Conservation (phyloP, 1,140 invertebrate genomes). For the Pteromalus puparum region DNA sequence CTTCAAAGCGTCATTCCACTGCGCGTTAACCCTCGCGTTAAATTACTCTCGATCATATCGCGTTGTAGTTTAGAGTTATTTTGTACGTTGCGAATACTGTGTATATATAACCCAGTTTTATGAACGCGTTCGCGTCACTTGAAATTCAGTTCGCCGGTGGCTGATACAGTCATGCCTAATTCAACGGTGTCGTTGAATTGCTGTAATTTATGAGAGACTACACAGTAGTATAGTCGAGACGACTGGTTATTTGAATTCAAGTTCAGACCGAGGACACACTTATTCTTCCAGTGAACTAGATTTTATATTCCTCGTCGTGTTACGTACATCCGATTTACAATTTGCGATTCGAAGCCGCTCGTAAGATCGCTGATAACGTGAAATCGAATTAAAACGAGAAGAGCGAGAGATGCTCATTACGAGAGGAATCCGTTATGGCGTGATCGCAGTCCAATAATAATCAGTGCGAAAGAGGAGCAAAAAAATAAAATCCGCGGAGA, state of each 20-base stretch:
- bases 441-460: background rate
- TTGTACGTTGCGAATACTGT: too few species aligned
- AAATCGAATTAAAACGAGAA: conserved; percentile 1
- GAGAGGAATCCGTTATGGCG: background rate
- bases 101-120: background rate
- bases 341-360: too few species aligned
- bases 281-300: conserved; percentile 9
- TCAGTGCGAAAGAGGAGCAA: background rate
- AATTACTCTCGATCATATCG: background rate
- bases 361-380: background rate
- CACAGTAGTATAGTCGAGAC: too few species aligned
- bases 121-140: background rate
- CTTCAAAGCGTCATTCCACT: background rate
- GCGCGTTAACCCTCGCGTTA: background rate
- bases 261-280: background rate
- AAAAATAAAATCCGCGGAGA: conserved; percentile 10
- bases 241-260: background rate
- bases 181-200: conserved; percentile 12
- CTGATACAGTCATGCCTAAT: conserved; percentile 19
- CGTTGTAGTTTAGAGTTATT: too few species aligned
- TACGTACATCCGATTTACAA: too few species aligned
- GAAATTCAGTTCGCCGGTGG: conserved; percentile 8
- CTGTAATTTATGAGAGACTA: conserved; percentile 7
- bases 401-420: background rate
- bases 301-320: background rate